phyloP scores from a whole-genome alignment of 2,797 vertebrate species.

The Netta rufina region DNA sequence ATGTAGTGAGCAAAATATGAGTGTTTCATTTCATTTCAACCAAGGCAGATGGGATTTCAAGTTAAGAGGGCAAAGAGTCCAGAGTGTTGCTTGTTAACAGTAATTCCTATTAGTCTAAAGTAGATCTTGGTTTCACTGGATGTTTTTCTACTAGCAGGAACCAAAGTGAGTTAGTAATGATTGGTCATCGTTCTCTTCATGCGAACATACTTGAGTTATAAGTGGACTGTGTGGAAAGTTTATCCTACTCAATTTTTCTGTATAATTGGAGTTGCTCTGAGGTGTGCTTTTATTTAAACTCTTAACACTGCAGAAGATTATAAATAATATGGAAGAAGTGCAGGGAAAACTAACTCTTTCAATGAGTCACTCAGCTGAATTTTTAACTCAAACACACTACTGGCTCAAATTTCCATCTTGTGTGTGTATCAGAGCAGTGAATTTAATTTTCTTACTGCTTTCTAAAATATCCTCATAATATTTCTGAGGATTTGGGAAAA shows the following conservation, averaged over 20 bases:
- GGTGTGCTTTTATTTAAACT: not conserved
- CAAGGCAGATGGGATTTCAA: not conserved
- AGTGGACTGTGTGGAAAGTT: not conserved
- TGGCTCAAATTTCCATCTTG: not conserved
- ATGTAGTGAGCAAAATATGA: not conserved
- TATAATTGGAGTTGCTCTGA: not conserved
- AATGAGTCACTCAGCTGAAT: not conserved
- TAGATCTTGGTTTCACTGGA: not conserved
- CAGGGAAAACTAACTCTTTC: not conserved
- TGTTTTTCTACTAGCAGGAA: not conserved
- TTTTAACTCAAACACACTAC: not conserved
- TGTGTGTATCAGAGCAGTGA: not conserved
- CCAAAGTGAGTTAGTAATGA: not conserved
- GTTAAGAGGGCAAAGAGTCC: not conserved
- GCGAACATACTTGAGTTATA: not conserved
- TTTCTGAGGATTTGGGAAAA: not conserved
- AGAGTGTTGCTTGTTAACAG: not conserved
- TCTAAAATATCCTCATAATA: not conserved
- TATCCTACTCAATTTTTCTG: not conserved
- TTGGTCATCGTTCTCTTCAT: not conserved
- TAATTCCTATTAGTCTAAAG: not conserved
- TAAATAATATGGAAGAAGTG: not conserved
- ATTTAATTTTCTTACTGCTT: not conserved
- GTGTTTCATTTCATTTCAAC: not conserved
- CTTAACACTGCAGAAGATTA: not conserved